These are phyloP conservation scores for Strigops habroptila DNA, from an alignment of 2,113 vertebrate species.

Conservation along the genomic window DNA sequence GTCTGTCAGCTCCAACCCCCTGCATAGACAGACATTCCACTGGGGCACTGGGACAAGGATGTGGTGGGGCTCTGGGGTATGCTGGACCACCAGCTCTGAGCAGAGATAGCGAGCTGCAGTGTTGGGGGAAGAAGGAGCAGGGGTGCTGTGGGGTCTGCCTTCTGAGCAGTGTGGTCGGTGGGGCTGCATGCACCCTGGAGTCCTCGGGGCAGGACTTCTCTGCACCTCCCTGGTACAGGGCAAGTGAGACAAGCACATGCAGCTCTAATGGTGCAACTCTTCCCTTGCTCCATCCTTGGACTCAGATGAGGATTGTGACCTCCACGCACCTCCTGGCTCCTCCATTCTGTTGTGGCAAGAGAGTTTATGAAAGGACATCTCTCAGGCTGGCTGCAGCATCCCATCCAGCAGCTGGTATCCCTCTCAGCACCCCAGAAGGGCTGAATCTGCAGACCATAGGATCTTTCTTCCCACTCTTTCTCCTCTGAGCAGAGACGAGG, in stretches of 20 bases:
- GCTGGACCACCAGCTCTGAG: too few species aligned
- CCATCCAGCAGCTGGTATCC: rapidly evolving
- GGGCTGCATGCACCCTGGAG: neutral
- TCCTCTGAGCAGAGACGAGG: neutral
- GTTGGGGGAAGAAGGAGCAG: neutral
- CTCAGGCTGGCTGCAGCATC: neutral
- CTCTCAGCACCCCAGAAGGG: neutral
- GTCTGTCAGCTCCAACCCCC: neutral
- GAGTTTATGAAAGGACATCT: rapidly evolving
- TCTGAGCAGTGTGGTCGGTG: neutral
- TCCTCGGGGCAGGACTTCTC: neutral
- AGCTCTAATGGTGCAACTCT: neutral
- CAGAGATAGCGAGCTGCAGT: neutral
- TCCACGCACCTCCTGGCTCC: rapidly evolving
- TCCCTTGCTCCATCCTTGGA: neutral
- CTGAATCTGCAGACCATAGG: rapidly evolving
- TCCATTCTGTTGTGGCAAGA: rapidly evolving
- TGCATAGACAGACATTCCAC: neutral
- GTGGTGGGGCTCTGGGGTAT: rapidly evolving
- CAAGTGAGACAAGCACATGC: rapidly evolving
- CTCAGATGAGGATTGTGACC: rapidly evolving
- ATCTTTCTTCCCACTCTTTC: neutral
- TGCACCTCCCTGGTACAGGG: neutral
- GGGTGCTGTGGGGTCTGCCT: rapidly evolving
- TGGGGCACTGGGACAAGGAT: rapidly evolving